Conservation (phyloP, 1,140 invertebrate genomes). For the Sesamia nonagrioides region DNA sequence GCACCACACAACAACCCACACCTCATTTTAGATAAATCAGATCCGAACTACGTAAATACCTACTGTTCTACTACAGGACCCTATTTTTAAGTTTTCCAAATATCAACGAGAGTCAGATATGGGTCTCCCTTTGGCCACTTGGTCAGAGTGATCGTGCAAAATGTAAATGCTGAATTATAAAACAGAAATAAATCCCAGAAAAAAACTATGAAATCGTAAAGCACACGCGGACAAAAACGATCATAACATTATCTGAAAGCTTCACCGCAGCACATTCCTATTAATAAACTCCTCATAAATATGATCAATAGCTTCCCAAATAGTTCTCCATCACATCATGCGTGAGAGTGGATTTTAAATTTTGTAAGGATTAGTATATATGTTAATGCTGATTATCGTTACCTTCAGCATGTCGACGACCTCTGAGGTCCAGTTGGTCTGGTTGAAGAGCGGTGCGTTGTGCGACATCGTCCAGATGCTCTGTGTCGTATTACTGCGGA, state of each 20-base stretch:
- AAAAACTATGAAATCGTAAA: neutral
- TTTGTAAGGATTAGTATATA: neutral
- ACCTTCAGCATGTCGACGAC: slow-evolving; percentile 89
- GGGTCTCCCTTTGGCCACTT: too few relatives aligned
- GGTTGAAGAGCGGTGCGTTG: slow-evolving; percentile 89
- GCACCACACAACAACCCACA: neutral
- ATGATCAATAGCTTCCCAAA: neutral
- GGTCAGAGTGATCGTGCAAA: too few relatives aligned
- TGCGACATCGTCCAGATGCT: slow-evolving; percentile 94
- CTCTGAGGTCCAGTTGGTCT: slow-evolving; percentile 91
- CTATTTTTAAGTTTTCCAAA: too few relatives aligned
- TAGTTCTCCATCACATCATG: neutral
- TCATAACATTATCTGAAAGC: neutral
- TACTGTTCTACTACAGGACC: too few relatives aligned
- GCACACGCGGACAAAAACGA: neutral
- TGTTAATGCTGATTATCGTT: slow-evolving; percentile 1
- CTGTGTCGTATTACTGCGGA: slow-evolving; percentile 92
- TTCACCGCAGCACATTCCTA: neutral
- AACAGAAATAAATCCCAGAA: neutral
- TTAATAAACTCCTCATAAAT: neutral
- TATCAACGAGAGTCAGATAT: too few relatives aligned
- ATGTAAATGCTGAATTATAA: neutral
- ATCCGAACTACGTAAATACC: neutral
- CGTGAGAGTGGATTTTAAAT: neutral
- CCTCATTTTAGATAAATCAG: neutral